Percentiles rank a stretch among this genome's conserved stretches.
phyloP scores from a whole-genome alignment of 2,113 vertebrate species.

The Zosterops lateralis region DNA sequence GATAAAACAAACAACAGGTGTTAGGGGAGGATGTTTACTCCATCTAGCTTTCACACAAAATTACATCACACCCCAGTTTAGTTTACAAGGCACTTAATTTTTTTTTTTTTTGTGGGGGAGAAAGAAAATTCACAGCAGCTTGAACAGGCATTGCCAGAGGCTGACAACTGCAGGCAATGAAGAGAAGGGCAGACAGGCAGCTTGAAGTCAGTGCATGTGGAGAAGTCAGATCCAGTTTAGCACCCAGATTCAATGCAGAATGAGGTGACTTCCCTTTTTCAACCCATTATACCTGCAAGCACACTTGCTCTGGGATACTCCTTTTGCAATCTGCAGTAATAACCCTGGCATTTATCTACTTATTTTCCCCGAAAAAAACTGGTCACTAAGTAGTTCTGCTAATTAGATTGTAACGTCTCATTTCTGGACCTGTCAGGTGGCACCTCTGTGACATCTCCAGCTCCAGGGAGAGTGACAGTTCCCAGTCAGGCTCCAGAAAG shows the following conservation, averaged over 20 bases:
- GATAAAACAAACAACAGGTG: not conserved
- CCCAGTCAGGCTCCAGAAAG: not conserved
- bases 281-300: not conserved
- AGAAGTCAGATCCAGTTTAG: not conserved
- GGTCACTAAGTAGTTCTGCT: not conserved
- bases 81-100: not conserved
- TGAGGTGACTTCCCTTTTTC: not conserved
- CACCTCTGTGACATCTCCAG: not conserved
- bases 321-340: not conserved
- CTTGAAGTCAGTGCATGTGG: not conserved
- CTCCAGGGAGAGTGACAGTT: not conserved
- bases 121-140: not conserved
- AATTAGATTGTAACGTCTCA: not conserved
- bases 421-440: not conserved
- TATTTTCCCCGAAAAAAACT: not conserved
- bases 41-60: not conserved
- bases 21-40: not conserved
- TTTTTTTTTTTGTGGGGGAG: fast-evolving
- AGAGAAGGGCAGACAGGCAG: not conserved
- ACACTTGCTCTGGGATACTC: not conserved
- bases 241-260: not conserved
- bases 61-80: not conserved
- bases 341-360: not conserved
- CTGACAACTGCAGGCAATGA: not conserved
- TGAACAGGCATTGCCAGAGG: not conserved